phyloP scores from a whole-genome alignment of 1,140 invertebrate genomes.

The Sitophilus oryzae region DNA sequence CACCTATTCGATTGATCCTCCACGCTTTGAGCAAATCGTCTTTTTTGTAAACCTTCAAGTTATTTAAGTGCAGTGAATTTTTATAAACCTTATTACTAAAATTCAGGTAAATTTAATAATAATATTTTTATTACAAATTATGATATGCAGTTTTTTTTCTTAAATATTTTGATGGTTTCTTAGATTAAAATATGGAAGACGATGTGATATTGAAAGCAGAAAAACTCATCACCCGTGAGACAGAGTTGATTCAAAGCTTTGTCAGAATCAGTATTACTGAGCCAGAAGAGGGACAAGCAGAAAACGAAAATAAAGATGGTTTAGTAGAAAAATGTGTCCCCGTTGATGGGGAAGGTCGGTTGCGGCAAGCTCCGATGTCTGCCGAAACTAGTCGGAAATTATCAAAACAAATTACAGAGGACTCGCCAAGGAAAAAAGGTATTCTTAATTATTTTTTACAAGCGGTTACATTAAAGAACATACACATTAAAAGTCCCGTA shows the following conservation, averaged over 20 bases:
- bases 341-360: conserved; percentile 2
- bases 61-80: conserved; percentile 9
- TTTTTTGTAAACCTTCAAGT: not conserved
- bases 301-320: not conserved
- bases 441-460: not conserved
- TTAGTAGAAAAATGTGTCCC: conserved; percentile 2
- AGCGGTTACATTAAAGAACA: not conserved
- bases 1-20: not conserved
- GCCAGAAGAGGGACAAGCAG: conserved; percentile 11
- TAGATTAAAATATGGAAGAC: no score
- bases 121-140: no score
- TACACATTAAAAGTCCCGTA: not conserved
- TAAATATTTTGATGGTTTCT: no score
- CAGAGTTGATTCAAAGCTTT: conserved; percentile 69
- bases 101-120: no score
- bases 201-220: conserved; percentile 28
- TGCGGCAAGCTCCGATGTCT: conserved; percentile 21
- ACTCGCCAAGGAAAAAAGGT: conserved; percentile 14
- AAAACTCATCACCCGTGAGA: conserved; percentile 53
- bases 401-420: conserved; percentile 31
- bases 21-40: not conserved
- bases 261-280: conserved; percentile 55
- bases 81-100: no score
- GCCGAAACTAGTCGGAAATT: conserved; percentile 22
- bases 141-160: no score